Base-by-base conservation (phyloP, 2,113 vertebrate species). In the Nannobrachium achirus region DNA sequence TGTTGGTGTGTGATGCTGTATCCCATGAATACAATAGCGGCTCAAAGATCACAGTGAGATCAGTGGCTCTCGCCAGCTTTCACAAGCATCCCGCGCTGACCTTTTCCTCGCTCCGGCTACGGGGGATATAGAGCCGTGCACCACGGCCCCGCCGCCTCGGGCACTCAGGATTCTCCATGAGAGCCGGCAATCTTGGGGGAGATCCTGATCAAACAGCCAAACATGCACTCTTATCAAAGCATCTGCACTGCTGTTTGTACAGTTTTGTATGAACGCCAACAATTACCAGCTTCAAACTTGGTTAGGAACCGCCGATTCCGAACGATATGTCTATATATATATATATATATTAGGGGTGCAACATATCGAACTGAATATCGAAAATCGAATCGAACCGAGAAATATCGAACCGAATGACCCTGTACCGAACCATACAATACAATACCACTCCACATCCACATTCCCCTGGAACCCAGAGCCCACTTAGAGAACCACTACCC, bases 51-150 rank as follows among this genome's bases (percentile, higher is more conserved):
- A 75, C 66, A 62, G 56, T 56, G 63, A 65, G 63, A 75, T 84
- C 70, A 82, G 87, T 73, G 55, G 40, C 60, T 80, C 70, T 76
- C 66, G 25, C 57, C 48, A 77, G 73, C 83, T 87, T 86, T 66
- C 75, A 76, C 81, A 88, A 88, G 84, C 87, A 89, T 80, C 78
- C 83, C 64, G 59, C 18, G 20, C 75, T 92, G 92, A 91, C 89
- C 90, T 91, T 91, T 89, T 33, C 75, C 78, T 81, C 57, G 84
- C 82, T 79, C 73, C 78, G 67, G 83, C 84, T 81, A 63, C 75
- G 84, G 25, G n/a, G 87, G 86, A 90, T 81, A 83, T 81, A 73
- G 76, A 88, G 82, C 81, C 62, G 75, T 75, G 86, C 83, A 84
- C 89, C 83, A 79, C 75, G 25, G 83, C 85, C 73, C 80, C 85